These are phyloP conservation scores for Drosophila recens DNA, from an alignment of 2,888 invertebrate species.

Conservation along the genomic window DNA sequence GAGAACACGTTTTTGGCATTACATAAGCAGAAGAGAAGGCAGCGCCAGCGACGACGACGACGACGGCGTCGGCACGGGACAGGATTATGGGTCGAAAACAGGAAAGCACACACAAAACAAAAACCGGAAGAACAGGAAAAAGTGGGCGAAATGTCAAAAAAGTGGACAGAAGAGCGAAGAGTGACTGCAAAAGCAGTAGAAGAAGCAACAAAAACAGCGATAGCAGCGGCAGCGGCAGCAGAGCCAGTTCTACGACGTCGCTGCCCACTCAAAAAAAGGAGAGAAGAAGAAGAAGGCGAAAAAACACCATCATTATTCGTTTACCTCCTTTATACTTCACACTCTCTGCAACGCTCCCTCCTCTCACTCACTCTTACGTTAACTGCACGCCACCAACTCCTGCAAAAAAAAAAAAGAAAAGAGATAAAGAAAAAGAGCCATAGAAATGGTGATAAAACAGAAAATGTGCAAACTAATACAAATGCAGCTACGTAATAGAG, in stretches of 20 bases:
- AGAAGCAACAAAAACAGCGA: conserved; percentile 3
- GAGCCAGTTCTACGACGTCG: conserved; percentile 59
- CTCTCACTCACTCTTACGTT: conserved; percentile 2
- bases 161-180: conserved; percentile 57
- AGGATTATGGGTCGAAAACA: conserved; percentile 80
- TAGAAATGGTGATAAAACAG: conserved; percentile 61
- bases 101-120: conserved; percentile 77
- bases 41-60: not conserved
- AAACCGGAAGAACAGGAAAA: conserved; percentile 82
- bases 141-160: conserved; percentile 83
- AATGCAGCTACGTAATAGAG: conserved; percentile 57
- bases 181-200: conserved; percentile 9
- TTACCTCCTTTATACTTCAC: conserved; percentile 19
- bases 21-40: conserved; percentile 59
- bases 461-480: conserved; percentile 53
- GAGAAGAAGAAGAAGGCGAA: conserved; percentile 11
- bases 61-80: conserved; percentile 49
- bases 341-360: conserved; percentile 5
- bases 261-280: conserved; percentile 54
- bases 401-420: conserved; percentile 13
- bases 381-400: conserved; percentile 1
- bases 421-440: conserved; percentile 30
- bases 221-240: conserved; percentile 7
- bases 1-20: conserved; percentile 75
- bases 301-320: conserved; percentile 35